Base-by-base conservation (phyloP, 2,888 invertebrate species). In the Nycteola revayana region DNA sequence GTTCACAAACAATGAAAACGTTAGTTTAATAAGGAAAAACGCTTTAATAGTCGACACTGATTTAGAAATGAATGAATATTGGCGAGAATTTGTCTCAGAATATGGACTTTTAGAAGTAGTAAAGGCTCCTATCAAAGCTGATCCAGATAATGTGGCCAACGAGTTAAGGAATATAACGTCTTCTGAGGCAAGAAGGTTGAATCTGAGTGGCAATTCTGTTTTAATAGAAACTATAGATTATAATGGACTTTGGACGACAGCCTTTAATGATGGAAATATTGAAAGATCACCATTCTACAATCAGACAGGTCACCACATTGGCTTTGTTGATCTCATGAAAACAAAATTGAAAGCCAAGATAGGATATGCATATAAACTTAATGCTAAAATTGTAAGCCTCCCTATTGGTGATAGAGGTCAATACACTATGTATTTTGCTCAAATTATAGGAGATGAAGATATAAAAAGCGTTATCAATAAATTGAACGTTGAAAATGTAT, bases 271-370 rank as follows among this genome's bases (percentile, higher is more conserved):
- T 9, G 34, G 28, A 6, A 6, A 28, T 6, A 2, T 28, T 7
- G 25, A 28, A 35, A 35, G 9, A 11, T 8, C 28, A 9, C 28
- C 34, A n/a, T 35, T 35, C 20, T 35, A 29, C 7, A 20, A 28
- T 14, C 4, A 25, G 8, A 9, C 9, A 11, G 34, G 28, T 1
- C 7, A 21, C 4, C 10, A 25, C 18, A 35, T 29, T 9, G 34
- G 28, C 4, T 8, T 10, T 4, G 28, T 35, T 9, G 34, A 35
- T 9, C 11, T 35, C 23, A 35, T 35, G 34, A 35, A n/a, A 28
- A 10, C 28, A 4, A 35, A 24, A 25, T 11, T 7, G 10, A 17
- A 14, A 17, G 34, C 28, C 3, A 34, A 18, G 24, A 24, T 28
- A 9, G 11, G 24, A 7, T 24, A 28, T 28, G 7, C 10, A 1